These are phyloP conservation scores for Cryptomyrus ogoouensis DNA, from an alignment of 2,113 vertebrate species.

Conservation along the genomic window DNA sequence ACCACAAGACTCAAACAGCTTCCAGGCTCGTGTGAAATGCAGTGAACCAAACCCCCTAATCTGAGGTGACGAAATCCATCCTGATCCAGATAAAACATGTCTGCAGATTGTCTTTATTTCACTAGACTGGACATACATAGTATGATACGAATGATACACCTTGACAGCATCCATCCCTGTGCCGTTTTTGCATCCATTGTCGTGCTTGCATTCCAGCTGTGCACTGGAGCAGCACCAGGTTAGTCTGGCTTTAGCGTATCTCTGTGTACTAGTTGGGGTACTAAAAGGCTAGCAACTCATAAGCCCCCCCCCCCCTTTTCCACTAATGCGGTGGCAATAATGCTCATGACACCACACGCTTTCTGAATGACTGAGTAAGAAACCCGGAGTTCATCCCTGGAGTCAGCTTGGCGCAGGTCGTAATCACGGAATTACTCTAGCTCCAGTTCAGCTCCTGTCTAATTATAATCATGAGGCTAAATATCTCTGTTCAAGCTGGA, in stretches of 20 bases:
- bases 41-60: not conserved
- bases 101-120: not conserved
- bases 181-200: not conserved
- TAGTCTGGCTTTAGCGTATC: not conserved
- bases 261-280: not conserved
- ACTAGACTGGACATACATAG: not conserved
- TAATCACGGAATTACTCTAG: not conserved
- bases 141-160: not conserved
- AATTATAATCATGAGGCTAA: not conserved
- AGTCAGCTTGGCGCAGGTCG: not conserved
- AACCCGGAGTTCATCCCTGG: not conserved
- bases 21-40: not conserved
- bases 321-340: not conserved
- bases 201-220: not conserved
- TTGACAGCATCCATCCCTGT: not conserved
- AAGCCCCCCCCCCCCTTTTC: not conserved
- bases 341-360: not conserved
- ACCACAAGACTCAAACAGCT: not conserved
- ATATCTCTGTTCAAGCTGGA: not conserved
- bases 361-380: not conserved
- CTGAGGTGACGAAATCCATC: not conserved
- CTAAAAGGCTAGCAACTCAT: not conserved
- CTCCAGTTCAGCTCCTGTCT: not conserved
- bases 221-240: not conserved
- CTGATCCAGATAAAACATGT: not conserved